Percentiles rank a stretch among this genome's conserved stretches.
Evolutionary conservation across 92 coral and sea anemone genomes (phyloP).

Genomic region (Epizoanthus scotinus): DNA sequence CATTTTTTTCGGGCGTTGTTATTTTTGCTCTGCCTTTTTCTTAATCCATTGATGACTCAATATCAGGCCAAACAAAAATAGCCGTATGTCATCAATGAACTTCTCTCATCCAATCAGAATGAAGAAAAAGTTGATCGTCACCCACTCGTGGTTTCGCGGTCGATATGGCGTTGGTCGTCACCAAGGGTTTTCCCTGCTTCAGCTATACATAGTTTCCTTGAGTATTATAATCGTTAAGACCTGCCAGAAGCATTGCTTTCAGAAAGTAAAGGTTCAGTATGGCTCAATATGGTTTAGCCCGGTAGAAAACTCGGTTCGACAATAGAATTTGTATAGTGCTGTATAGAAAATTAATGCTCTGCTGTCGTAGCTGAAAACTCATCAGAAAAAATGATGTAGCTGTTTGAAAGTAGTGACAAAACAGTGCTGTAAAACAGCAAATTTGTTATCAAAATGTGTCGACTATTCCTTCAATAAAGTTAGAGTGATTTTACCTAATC

Average conservation of each 20-base stretch:
- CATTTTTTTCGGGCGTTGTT: slow-evolving; percentile 37
- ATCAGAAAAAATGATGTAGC: no score
- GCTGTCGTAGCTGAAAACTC: no score
- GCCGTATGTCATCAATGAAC: slow-evolving; percentile 24
- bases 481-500: no score
- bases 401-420: no score
- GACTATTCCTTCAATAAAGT: no score
- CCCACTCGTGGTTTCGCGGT: not conserved
- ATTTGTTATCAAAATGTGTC: no score
- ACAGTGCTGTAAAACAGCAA: no score
- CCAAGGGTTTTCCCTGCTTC: not conserved
- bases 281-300: not conserved
- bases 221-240: not conserved
- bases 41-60: slow-evolving; percentile 26
- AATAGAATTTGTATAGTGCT: no score
- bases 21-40: slow-evolving; percentile 5
- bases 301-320: no score
- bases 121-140: not conserved
- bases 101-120: slow-evolving; percentile 21
- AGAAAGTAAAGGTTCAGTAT: not conserved
- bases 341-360: no score
- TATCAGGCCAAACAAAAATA: slow-evolving; percentile 19
- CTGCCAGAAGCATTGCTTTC: not conserved
- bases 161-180: slow-evolving; percentile 26
- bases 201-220: not conserved